Base-by-base conservation (phyloP, 2,797 vertebrate genomes). In the Peromyscus attwateri region DNA sequence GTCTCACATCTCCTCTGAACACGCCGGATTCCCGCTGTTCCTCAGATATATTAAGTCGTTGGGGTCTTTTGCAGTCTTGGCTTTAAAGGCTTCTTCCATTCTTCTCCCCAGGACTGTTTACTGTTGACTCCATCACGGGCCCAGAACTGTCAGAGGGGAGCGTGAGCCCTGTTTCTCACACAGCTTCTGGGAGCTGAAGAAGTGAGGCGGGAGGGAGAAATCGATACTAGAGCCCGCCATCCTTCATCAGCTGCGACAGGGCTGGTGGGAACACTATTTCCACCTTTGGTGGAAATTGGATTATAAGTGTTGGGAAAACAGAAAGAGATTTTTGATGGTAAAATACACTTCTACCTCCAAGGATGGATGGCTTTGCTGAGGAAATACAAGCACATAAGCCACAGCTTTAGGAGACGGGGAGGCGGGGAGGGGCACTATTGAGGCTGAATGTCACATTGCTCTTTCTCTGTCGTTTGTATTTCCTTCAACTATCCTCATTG, bases 221-320 rank as follows among this genome's bases (percentile, higher is more conserved):
- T 97, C 97, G n/a, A 92, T 97, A 79, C 12, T 14, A 92, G 97
- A 76, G 96, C 94, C 96, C 96, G 95, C 97, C 97, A 94, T 88
- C 94, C 97, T 96, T 96, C 94, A 88, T 95, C 95, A 81, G 34
- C 95, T 92, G 80, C 68, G 89, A 95, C 97, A 60, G 77, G 83
- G 43, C 90, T 89, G 95, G 95, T 94, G 93, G 96, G 96, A 88
- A 97, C 94, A 83, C 89, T 96, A 97, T 96, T 97, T 96, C 97
- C 94, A 97, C 97, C 96, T 97, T 94, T 95, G 97, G 89, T 93
- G 97, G 97, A 98, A 98, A 98, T 87, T 97, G 98, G 97, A 97
- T 98, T 97, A 70, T 92, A 96, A 97, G 95, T 95, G 97, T 57
- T 97, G 95, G 83, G 79, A 96, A 97, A 96, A 97, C 97, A 97